phyloP scores from a whole-genome alignment of 2,113 vertebrate genomes.

The Ciconia maguari region DNA sequence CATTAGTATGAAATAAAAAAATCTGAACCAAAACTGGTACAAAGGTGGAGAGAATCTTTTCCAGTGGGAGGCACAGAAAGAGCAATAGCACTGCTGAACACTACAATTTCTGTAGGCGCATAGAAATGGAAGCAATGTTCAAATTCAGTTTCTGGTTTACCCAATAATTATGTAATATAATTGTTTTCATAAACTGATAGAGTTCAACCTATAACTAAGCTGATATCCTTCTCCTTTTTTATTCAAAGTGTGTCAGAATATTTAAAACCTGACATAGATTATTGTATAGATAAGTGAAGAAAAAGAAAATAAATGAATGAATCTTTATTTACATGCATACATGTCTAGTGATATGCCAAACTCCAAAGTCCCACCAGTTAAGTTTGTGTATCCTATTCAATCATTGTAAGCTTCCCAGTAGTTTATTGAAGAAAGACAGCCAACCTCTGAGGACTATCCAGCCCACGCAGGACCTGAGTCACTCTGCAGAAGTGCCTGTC shows the following conservation, averaged over 20 bases:
- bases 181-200: not conserved
- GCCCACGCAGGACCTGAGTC: not conserved
- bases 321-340: not conserved
- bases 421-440: not conserved
- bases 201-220: not conserved
- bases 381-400: not conserved
- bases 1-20: not conserved
- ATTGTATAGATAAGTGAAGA: not conserved
- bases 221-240: not conserved
- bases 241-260: not conserved
- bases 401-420: not conserved
- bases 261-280: not conserved
- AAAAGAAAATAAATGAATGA: not conserved
- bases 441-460: not conserved
- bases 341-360: not conserved
- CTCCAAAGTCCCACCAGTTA: not conserved
- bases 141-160: not conserved
- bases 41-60: not conserved
- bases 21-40: not conserved
- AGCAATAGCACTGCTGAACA: not conserved
- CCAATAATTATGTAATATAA: not conserved
- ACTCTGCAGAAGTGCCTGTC: not conserved
- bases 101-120: not conserved
- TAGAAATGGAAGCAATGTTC: not conserved
- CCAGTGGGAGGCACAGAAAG: not conserved